These are phyloP conservation scores for Tinea trinotella DNA, from an alignment of 2,888 invertebrate species.

Conservation along the genomic window DNA sequence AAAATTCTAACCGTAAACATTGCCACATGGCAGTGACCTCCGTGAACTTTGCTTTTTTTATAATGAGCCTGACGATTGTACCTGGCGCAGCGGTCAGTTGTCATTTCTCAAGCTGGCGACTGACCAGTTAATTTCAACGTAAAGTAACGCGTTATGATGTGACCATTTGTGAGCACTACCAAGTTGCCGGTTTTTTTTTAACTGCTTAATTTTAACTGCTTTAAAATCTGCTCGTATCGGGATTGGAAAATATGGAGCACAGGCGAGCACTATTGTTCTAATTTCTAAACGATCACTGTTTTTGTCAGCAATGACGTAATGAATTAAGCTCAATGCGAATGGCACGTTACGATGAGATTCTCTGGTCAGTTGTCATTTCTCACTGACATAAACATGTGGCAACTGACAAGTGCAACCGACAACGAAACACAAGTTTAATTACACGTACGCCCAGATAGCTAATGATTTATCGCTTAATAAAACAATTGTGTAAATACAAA, in stretches of 20 bases:
- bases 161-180: too few species aligned
- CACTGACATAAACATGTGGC: slow-evolving; percentile 4
- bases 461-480: slow-evolving; percentile 13
- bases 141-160: too few species aligned
- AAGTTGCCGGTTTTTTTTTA: too few species aligned
- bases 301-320: too few species aligned
- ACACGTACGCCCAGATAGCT: background rate
- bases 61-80: background rate
- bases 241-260: too few species aligned
- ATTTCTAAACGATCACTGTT: too few species aligned
- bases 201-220: too few species aligned
- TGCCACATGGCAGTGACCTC: slow-evolving; percentile 2
- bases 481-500: slow-evolving; percentile 13
- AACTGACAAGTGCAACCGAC: slow-evolving; percentile 6
- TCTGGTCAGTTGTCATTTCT: slow-evolving; percentile 1
- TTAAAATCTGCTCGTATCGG: too few species aligned
- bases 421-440: slow-evolving; percentile 11
- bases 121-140: too few species aligned
- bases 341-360: too few species aligned
- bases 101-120: background rate
- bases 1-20: slow-evolving; percentile 13
- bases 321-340: too few species aligned
- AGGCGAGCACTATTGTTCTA: too few species aligned
- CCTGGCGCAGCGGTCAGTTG: background rate
- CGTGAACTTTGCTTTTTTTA: slow-evolving; percentile 9